These are phyloP conservation scores for Craseonycteris thonglongyai DNA, from an alignment of 2,113 vertebrate species.

Conservation along the genomic window DNA sequence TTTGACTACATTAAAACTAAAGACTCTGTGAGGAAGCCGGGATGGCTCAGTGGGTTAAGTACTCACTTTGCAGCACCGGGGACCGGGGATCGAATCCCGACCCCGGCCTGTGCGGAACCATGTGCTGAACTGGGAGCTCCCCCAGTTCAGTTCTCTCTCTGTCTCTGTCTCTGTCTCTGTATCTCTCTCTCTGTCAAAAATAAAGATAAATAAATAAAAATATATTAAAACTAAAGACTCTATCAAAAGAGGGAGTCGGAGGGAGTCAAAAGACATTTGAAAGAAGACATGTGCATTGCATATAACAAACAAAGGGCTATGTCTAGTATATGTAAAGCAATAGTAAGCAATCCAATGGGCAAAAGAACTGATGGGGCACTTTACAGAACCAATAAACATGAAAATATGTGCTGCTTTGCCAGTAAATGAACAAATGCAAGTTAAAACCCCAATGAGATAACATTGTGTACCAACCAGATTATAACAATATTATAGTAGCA, in stretches of 20 bases:
- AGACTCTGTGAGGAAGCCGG: no score
- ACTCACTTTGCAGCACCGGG: no score
- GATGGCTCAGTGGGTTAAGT: no score
- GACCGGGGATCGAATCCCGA: no score
- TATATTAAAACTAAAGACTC: background rate
- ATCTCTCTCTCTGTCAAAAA: no score
- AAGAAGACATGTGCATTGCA: background rate
- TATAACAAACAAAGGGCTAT: background rate
- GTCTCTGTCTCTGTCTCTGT: no score
- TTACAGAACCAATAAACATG: background rate
- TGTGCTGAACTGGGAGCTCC: no score
- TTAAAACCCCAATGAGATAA: background rate
- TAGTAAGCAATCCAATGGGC: background rate
- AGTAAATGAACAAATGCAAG: background rate
- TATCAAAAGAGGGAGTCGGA: background rate
- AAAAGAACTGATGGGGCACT: background rate
- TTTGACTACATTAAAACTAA: background rate
- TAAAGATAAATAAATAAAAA: no score
- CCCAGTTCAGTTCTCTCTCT: no score
- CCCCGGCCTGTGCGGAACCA: no score
- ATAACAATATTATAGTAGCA: background rate
- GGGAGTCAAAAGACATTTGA: background rate
- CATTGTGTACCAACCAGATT: background rate
- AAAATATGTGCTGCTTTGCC: background rate
- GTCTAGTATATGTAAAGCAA: background rate